phyloP scores from a whole-genome alignment of 2,113 vertebrate species.

The Callopanchax toddi region DNA sequence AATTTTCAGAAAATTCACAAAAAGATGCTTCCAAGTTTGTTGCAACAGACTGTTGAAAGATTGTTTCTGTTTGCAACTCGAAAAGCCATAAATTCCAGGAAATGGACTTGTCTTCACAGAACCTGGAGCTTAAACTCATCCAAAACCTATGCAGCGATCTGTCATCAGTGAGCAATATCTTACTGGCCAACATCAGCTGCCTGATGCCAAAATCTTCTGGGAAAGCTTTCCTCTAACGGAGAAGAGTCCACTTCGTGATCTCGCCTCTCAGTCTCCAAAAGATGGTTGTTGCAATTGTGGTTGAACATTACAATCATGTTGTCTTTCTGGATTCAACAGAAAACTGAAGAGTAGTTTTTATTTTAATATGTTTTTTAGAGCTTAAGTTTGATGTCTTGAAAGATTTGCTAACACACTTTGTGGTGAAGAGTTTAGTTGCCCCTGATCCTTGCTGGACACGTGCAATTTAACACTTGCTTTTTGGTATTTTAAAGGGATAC shows the following conservation, averaged over 20 bases:
- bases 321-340: conserved; percentile 5
- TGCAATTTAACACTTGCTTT: not conserved
- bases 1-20: not conserved
- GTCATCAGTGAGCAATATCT: not conserved
- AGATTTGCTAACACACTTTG: not conserved
- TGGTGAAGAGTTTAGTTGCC: conserved; percentile 9
- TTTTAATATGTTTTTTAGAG: conserved; percentile 5
- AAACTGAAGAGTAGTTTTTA: conserved; percentile 2
- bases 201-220: not conserved
- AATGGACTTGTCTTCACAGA: not conserved
- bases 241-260: conserved; percentile 15
- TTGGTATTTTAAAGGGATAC: too few relatives aligned
- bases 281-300: conserved; percentile 5
- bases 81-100: not conserved
- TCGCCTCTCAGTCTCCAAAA: not conserved
- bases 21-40: conserved; percentile 5
- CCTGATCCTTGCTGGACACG: not conserved
- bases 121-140: not conserved
- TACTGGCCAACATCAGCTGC: conserved; percentile 6
- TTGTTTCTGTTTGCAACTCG: not conserved
- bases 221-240: not conserved
- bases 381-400: not conserved
- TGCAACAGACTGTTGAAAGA: not conserved
- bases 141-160: conserved; percentile 1
- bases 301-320: conserved; percentile 11